Base-by-base conservation (phyloP, 1,140 invertebrate genomes). In the Phthorimaea operculella region DNA sequence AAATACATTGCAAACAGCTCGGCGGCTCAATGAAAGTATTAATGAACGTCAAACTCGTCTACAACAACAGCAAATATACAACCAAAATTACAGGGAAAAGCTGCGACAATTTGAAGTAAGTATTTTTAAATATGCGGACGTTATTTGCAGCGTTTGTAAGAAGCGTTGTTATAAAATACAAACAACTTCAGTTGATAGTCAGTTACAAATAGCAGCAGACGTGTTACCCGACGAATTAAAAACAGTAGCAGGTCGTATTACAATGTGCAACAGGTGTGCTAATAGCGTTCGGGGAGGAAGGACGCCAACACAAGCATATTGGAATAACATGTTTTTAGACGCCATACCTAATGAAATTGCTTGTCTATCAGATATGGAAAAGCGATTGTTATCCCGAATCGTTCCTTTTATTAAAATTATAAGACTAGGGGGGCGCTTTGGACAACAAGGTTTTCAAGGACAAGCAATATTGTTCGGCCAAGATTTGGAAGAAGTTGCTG, bases 311-410 rank as follows among this genome's bases (percentile, higher is more conserved):
- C 47, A 55, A 48, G 11, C 53, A 14, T 55, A 33, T 55, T 55
- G 53, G 53, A 55, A 55, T 15, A 55, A 55, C 36, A 55, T 47
- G 42, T 28, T 44, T 55, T 42, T 55, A 48, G 28, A n/a, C 28
- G 21, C 44, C 14, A 16, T 55, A 5, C 53, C 45, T 14, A 21
- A 42, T 17, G 53, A 48, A 48, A 34, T 55, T 48, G 45, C 47
- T 9, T 55, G 53, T 55, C 53, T 55, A 6, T 55, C 53, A 16
- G 53, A 55, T 17, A 55, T 55, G 53, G 53, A 55, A 17, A 42
- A 48, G 42, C 45, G 53, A 4, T 44, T 55, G 21, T 33, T 55
- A 33, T 47, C 21, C 17, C 18, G 53, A n/a, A 48, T 55, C 47
- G 48, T 48, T 48, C 53, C 45, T 4, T 55, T 55, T 48, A 55